These are phyloP conservation scores for Lontra canadensis DNA, from an alignment of 2,113 vertebrate genomes.

Conservation along the genomic window DNA sequence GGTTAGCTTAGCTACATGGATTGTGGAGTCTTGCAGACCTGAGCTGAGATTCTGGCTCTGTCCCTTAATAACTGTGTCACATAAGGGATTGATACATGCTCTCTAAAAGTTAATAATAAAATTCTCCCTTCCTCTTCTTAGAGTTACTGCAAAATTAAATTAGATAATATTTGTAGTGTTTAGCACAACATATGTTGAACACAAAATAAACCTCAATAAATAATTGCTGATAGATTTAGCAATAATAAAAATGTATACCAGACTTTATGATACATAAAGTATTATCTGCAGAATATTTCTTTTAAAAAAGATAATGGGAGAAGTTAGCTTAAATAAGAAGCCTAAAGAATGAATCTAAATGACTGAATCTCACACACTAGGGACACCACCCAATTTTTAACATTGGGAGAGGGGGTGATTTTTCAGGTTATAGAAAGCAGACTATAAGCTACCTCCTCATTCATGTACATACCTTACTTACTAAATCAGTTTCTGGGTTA, in stretches of 20 bases:
- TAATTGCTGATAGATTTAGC: background rate
- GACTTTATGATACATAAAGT: background rate
- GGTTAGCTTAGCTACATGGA: background rate
- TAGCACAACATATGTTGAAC: background rate
- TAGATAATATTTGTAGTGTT: background rate
- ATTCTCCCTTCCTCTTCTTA: background rate
- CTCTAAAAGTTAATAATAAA: background rate
- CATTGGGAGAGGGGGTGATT: background rate
- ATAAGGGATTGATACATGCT: background rate
- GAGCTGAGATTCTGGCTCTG: background rate
- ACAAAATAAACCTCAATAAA: background rate
- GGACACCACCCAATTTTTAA: background rate
- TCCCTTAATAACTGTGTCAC: background rate
- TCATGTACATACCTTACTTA: background rate
- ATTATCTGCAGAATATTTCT: background rate
- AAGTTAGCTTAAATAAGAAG: background rate
- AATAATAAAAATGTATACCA: background rate
- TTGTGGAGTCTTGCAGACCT: background rate
- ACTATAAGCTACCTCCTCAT: background rate
- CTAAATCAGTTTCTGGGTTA: background rate
- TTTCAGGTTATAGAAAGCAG: background rate
- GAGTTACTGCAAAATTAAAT: background rate
- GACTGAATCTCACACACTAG: background rate
- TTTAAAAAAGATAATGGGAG: background rate
- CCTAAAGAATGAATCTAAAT: background rate